phyloP scores from a whole-genome alignment of 2,113 vertebrate genomes.

The Procavia capensis region DNA sequence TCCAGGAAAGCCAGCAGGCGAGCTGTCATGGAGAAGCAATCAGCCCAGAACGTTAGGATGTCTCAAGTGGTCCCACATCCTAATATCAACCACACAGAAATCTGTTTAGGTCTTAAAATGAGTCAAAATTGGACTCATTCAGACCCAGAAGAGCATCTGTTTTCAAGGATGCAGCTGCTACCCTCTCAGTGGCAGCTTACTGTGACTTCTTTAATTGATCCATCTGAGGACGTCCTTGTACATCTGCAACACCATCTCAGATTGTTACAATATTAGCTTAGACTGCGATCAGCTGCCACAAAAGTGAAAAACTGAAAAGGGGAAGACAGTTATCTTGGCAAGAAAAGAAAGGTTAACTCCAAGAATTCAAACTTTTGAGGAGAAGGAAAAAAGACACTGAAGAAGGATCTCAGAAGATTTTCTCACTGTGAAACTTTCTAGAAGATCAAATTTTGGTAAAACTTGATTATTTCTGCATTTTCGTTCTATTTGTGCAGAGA shows the following conservation, averaged over 20 bases:
- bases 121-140: constrained; percentile 79
- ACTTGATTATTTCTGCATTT: constrained; percentile 55
- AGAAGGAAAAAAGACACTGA: constrained; percentile 55
- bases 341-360: constrained; percentile 67
- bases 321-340: constrained; percentile 53
- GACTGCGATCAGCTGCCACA: constrained; percentile 68
- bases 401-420: constrained; percentile 46
- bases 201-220: constrained; percentile 79
- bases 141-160: constrained; percentile 81
- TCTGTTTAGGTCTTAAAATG: constrained; percentile 82
- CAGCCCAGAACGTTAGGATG: constrained; percentile 70
- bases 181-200: constrained; percentile 70
- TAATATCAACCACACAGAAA: constrained; percentile 78
- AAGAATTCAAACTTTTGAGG: constrained; percentile 59
- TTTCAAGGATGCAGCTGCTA: constrained; percentile 83
- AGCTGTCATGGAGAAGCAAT: constrained; percentile 52
- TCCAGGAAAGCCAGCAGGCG: constrained; percentile 41
- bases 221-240: constrained; percentile 70
- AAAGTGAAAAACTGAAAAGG: constrained; percentile 66
- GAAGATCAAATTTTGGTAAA: constrained; percentile 44
- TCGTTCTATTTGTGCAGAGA: constrained; percentile 30
- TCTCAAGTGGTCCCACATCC: constrained; percentile 77
- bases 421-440: constrained; percentile 48
- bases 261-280: constrained; percentile 68
- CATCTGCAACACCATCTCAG: constrained; percentile 74